phyloP scores from a whole-genome alignment of 2,888 invertebrate species.

The Patella depressa region DNA sequence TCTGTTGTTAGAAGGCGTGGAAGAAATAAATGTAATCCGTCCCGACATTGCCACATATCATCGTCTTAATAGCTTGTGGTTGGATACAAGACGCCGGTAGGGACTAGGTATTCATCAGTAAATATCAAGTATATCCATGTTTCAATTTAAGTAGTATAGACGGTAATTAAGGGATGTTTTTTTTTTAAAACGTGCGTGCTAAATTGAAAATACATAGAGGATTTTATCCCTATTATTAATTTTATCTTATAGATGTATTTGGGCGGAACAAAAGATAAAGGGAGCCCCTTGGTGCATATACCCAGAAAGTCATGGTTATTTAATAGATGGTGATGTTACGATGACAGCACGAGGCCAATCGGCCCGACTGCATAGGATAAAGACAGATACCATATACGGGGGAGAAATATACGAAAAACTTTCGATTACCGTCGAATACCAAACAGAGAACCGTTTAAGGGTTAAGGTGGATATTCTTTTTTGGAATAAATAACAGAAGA shows the following conservation, averaged over 20 bases:
- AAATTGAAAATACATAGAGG: too few relatives aligned
- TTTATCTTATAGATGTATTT: conserved; percentile 25
- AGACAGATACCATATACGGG: conserved; percentile 30
- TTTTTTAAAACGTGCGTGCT: too few relatives aligned
- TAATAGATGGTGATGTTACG: conserved; percentile 13
- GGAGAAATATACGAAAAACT: conserved; percentile 21
- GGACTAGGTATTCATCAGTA: too few relatives aligned
- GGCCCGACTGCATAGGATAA: conserved; percentile 26
- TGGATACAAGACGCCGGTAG: too few relatives aligned
- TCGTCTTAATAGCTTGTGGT: too few relatives aligned
- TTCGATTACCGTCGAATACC: conserved; percentile 40
- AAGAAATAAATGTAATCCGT: too few relatives aligned
- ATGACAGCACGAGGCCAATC: conserved; percentile 27
- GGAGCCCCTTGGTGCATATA: conserved; percentile 30
- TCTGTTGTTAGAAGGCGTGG: too few relatives aligned
- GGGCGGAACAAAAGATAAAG: conserved; percentile 7
- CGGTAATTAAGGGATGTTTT: too few relatives aligned
- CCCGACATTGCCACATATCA: too few relatives aligned
- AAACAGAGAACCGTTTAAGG: conserved; percentile 39
- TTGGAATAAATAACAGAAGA: too few relatives aligned
- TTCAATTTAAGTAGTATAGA: too few relatives aligned
- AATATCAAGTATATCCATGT: too few relatives aligned
- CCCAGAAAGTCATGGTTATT: conserved; percentile 29
- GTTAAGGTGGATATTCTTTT: conserved; percentile 34
- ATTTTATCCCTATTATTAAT: background rate